A percentile compares a stretch with the other conserved stretches of the same genome.
Conservation (phyloP, 92 coral and sea anemone genomes). For the Palythoa grandis region DNA sequence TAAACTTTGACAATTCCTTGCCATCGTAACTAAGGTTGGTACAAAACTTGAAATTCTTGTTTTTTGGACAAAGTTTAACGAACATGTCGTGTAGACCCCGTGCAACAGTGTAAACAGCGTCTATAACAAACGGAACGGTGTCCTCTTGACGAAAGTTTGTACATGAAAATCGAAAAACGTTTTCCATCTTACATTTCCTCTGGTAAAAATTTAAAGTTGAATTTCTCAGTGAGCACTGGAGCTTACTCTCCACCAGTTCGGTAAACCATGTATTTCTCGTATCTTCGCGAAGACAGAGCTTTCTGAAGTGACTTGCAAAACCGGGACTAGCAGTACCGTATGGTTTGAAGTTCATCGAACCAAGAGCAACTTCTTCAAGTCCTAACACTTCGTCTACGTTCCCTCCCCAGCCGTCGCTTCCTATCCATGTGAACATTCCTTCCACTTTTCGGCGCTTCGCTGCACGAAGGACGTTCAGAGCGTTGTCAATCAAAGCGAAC, state of each 20-base stretch:
- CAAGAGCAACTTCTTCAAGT: constrained; percentile 22
- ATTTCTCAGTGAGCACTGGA: constrained; percentile 33
- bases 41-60: constrained; percentile 24
- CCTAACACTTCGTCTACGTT: constrained; percentile 32
- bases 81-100: constrained; percentile 41
- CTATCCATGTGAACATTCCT: constrained; percentile 27
- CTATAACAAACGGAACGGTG: constrained; percentile 48
- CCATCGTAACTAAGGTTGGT: constrained; percentile 42
- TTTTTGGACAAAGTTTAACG: constrained; percentile 23
- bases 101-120: constrained; percentile 53
- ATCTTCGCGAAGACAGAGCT: neutral
- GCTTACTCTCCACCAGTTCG: constrained; percentile 24
- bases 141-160: constrained; percentile 20
- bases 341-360: constrained; percentile 38
- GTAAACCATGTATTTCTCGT: constrained; percentile 32
- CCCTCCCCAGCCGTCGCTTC: constrained; percentile 47
- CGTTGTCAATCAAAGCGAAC: constrained; percentile 39
- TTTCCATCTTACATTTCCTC: constrained; percentile 3
- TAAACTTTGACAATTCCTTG: constrained; percentile 25
- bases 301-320: constrained; percentile 11
- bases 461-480: constrained; percentile 40
- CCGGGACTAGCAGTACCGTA: constrained; percentile 27
- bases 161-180: neutral
- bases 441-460: constrained; percentile 7
- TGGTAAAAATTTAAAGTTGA: neutral